Conservation (phyloP, 2,797 vertebrate genomes). For the Phalloptychus januarius region DNA sequence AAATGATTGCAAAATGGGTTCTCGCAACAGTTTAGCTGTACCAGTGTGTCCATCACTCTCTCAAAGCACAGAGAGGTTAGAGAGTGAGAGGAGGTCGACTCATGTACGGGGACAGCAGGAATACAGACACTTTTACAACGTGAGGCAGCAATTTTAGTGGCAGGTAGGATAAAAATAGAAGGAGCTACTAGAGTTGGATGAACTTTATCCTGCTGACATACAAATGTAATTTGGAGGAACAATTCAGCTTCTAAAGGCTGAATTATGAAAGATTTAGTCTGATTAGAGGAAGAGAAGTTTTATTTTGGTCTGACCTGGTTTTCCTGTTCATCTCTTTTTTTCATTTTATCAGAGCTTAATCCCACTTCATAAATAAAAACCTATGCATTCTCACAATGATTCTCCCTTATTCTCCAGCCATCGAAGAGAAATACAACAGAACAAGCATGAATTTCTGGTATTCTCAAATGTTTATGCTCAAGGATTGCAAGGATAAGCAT, state of each 20-base stretch:
- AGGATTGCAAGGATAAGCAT: neutral
- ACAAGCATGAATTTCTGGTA: neutral
- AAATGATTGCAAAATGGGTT: constrained; percentile 12
- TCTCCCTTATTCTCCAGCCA: neutral
- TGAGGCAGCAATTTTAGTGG: neutral
- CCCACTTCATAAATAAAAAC: neutral
- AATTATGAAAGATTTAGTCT: neutral
- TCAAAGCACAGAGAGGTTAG: constrained; percentile 1
- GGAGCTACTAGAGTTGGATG: neutral
- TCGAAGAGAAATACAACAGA: neutral
- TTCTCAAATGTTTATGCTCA: neutral
- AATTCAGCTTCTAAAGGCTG: neutral
- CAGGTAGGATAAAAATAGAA: constrained; percentile 42
- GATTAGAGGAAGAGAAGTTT: neutral
- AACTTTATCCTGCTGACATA: constrained; percentile 11
- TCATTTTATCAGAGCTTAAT: neutral
- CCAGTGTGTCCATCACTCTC: neutral
- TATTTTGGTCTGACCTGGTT: constrained; percentile 3
- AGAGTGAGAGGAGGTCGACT: neutral
- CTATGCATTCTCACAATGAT: neutral
- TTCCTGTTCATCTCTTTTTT: neutral
- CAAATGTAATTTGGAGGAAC: constrained; percentile 8
- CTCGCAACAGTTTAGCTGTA: constrained; percentile 15
- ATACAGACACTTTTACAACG: constrained; percentile 8
- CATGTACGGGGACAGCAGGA: neutral